Conservation (phyloP, 2,888 invertebrate species). For the Smittia aterrima region DNA sequence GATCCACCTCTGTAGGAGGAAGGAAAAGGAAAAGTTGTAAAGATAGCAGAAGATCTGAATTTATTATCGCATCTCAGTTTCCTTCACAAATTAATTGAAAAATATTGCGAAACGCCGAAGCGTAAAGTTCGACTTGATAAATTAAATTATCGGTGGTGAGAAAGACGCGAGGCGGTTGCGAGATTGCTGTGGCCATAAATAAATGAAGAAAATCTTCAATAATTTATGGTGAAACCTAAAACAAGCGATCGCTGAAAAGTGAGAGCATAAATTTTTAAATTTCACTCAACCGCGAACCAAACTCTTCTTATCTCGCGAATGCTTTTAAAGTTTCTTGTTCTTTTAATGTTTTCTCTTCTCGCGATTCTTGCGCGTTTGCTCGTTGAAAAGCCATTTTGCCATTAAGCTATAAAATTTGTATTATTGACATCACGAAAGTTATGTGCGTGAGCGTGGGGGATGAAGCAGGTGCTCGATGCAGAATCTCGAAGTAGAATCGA, state of each 20-base stretch:
- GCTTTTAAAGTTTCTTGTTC: constrained; percentile 18
- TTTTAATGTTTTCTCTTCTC: not conserved
- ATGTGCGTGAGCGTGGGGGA: not conserved
- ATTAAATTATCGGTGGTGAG: constrained; percentile 31
- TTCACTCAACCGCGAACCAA: not conserved
- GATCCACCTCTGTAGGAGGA: too few species aligned
- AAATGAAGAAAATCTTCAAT: constrained; percentile 15
- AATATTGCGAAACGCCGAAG: not conserved
- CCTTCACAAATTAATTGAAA: not conserved
- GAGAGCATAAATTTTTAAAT: constrained; percentile 40
- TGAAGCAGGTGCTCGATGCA: not conserved
- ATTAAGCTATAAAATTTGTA: constrained; percentile 33
- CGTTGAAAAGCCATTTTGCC: not conserved
- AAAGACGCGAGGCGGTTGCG: not conserved
- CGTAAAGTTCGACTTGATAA: constrained; percentile 2
- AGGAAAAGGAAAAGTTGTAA: too few species aligned
- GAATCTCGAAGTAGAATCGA: not conserved
- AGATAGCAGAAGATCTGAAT: too few species aligned
- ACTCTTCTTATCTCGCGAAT: not conserved
- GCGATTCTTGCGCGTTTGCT: not conserved
- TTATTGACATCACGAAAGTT: constrained; percentile 21
- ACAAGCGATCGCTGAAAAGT: not conserved
- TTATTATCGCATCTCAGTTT: too few species aligned
- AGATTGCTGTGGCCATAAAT: constrained; percentile 1
- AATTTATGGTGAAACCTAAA: constrained; percentile 24